Base-by-base conservation (phyloP, 2,797 vertebrate genomes). In the Acipenser oxyrinchus region DNA sequence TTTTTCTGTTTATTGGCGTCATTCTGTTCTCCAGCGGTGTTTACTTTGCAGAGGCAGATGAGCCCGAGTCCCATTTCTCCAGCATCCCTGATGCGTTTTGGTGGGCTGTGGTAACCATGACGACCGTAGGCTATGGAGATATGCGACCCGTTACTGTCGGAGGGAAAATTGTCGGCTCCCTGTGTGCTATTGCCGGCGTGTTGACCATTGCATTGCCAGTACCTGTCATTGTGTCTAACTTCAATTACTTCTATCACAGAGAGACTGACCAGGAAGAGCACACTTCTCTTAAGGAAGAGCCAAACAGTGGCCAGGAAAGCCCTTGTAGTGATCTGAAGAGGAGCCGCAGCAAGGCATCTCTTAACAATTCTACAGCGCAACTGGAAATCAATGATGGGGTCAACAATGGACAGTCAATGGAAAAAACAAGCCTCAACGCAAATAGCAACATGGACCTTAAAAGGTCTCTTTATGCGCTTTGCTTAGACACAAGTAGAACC, bases 71-170 rank as follows among this genome's bases (percentile, higher is more conserved):
- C 0, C 93, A 95, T 72, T 99, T 98, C 84, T 91, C 91, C 76
- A 99, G 95, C 87, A 99, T 98, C 87, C 96, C 96, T 0, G 95
- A 98, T 67, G 96, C 95, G 63, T 99, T 99, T 79, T 99, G 96
- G 96, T 99, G 96, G 96, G 95, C 96, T 0, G 95, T 98, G 51
- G 96, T 99, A 6, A 94, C 96, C 74, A 99, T 99, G 96, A 99
- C 96, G 0, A 99, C 96, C 0, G 96, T 99, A 13, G 96, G 96
- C 63, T 98, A 99, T 1, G 96, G 96, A 0, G 96, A 98, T 74
- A 97, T 98, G 96, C 80, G 91, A 69, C 96, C 96, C 3, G 84
- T 98, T 66, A 98, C 96, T 0, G 91, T 98, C 0, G 96, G 95
- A 1, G 96, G 96, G 6, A 98, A 97, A 81, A 97, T 98, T 1